Evolutionary conservation across 1,140 invertebrate genomes (phyloP).

Genomic region (Triops longicaudatus): DNA sequence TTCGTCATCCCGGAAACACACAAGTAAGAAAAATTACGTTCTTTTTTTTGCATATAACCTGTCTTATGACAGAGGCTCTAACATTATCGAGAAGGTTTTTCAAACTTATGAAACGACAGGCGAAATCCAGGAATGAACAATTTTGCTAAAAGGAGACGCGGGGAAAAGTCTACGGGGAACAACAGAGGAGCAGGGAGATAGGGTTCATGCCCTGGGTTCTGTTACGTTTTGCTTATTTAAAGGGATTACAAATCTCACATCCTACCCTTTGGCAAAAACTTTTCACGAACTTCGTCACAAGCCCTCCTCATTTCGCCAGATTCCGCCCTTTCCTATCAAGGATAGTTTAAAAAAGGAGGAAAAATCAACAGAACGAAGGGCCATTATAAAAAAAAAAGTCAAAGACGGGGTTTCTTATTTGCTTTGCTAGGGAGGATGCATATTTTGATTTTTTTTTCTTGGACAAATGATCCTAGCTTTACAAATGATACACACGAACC

Average conservation of each 20-base stretch:
- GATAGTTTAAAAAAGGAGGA: not conserved
- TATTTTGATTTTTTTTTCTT: slow-evolving; percentile 14
- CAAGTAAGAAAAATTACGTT: not conserved
- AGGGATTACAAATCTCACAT: too few species aligned
- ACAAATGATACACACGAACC: not conserved
- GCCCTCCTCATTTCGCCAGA: not conserved
- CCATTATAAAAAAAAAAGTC: not conserved
- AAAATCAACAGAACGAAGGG: not conserved
- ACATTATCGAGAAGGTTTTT: not conserved
- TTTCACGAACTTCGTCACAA: not conserved
- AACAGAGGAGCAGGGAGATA: too few species aligned
- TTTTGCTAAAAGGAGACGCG: too few species aligned
- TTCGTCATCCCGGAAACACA: not conserved
- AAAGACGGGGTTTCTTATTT: not conserved
- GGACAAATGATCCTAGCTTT: not conserved
- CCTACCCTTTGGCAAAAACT: too few species aligned
- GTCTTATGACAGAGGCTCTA: not conserved
- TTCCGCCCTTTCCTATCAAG: too few species aligned
- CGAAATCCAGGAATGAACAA: too few species aligned
- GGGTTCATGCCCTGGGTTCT: too few species aligned
- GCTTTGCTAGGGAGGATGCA: not conserved
- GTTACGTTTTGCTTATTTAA: too few species aligned
- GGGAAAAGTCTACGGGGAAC: too few species aligned
- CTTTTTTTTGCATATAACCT: not conserved
- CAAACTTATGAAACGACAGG: too few species aligned